Percentiles rank a stretch among this genome's conserved stretches.
phyloP scores from a whole-genome alignment of 2,888 invertebrate genomes.

The Eulithis prunata region DNA sequence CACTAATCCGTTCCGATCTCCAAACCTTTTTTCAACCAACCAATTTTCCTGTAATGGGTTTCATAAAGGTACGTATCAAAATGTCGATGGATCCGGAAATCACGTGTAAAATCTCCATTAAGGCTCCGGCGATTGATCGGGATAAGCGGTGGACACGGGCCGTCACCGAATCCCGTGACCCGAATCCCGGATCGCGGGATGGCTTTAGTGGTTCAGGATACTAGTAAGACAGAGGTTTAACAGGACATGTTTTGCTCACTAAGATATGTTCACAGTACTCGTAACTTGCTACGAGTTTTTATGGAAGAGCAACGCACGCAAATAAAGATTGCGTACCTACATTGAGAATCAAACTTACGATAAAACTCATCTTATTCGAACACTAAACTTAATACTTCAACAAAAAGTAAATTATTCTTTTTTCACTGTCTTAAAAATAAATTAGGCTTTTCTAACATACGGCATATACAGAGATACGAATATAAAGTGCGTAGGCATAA shows the following conservation, averaged over 20 bases:
- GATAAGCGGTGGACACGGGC: conserved; percentile 75
- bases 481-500: conserved; percentile 34
- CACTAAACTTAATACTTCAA: too few relatives aligned
- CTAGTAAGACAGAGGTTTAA: conserved; percentile 3
- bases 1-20: conserved; percentile 14
- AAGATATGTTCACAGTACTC: too few relatives aligned
- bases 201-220: conserved; percentile 44
- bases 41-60: conserved; percentile 54
- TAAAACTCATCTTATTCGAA: too few relatives aligned
- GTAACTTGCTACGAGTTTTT: too few relatives aligned
- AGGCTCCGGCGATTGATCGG: conserved; percentile 75
- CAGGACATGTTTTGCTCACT: background rate
- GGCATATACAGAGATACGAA: conserved; percentile 9
- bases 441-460: too few relatives aligned
- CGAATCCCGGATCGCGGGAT: conserved; percentile 65
- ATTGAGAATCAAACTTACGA: too few relatives aligned
- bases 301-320: too few relatives aligned
- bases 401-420: too few relatives aligned
- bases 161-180: conserved; percentile 73
- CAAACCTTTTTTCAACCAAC: conserved; percentile 27
- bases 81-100: conserved; percentile 66
- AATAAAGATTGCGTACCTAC: too few relatives aligned
- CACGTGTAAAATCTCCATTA: conserved; percentile 83
- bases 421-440: too few relatives aligned
- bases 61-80: conserved; percentile 61